phyloP scores from a whole-genome alignment of 2,797 vertebrate genomes.

The Takifugu rubripes region DNA sequence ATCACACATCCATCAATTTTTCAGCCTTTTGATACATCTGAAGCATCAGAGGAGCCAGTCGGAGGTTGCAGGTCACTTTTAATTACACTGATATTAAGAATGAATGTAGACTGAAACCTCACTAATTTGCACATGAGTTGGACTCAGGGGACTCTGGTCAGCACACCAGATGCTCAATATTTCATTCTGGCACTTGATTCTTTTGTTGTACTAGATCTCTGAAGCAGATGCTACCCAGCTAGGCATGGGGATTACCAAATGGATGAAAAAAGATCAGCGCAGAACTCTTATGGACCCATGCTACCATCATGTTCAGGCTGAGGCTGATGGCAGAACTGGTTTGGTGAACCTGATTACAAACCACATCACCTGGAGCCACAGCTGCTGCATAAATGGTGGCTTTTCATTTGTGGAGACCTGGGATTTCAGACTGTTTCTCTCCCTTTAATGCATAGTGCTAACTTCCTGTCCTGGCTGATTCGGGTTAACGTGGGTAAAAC shows the following conservation, averaged over 20 bases:
- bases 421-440: constrained; percentile 75
- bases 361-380: constrained; percentile 82
- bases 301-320: constrained; percentile 10
- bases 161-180: too few relatives aligned
- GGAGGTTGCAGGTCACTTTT: not conserved
- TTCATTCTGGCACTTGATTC: constrained; percentile 21
- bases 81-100: not conserved
- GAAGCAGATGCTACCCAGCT: not conserved
- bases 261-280: constrained; percentile 13
- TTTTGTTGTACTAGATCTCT: not conserved
- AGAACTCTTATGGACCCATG: constrained; percentile 19
- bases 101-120: not conserved
- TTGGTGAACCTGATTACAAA: constrained; percentile 75
- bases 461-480: constrained; percentile 86
- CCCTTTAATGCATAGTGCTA: constrained; percentile 87
- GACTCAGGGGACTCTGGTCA: too few relatives aligned
- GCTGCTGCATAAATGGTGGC: constrained; percentile 86
- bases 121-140: too few relatives aligned
- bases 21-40: not conserved
- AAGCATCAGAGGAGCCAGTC: not conserved
- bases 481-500: constrained; percentile 80
- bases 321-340: constrained; percentile 20
- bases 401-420: constrained; percentile 80
- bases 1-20: not conserved
- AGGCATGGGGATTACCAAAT: constrained; percentile 13